These are phyloP conservation scores for Cyclopterus lumpus DNA, from an alignment of 2,797 vertebrate species.

Conservation along the genomic window DNA sequence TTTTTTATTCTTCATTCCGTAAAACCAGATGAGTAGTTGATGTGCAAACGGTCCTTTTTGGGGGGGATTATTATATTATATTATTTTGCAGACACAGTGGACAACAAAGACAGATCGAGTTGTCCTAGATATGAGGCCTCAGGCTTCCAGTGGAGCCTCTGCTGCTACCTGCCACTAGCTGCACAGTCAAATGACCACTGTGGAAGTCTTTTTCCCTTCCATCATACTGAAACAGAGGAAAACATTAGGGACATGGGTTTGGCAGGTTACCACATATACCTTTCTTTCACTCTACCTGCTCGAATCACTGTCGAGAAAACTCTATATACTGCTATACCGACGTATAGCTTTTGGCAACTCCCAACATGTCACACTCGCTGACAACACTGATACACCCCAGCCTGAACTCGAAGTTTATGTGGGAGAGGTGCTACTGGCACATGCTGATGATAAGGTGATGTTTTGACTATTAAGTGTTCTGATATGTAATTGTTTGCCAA, in stretches of 20 bases:
- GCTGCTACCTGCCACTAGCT: conserved; percentile 34
- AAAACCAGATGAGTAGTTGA: background rate
- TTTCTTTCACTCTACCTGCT: background rate
- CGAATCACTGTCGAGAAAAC: conserved; percentile 5
- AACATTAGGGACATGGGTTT: conserved; percentile 4
- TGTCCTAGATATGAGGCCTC: conserved; percentile 3
- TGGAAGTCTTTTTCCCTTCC: conserved; percentile 7
- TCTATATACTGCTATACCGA: background rate
- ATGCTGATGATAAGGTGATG: conserved; percentile 48
- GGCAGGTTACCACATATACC: conserved; percentile 8
- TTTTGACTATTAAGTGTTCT: conserved; percentile 55
- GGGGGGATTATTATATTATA: background rate
- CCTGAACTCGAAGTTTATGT: background rate
- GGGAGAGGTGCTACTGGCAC: background rate
- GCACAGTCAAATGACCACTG: conserved; percentile 19
- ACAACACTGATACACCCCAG: conserved; percentile 20
- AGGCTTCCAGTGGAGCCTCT: conserved; percentile 10
- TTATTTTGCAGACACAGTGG: conserved; percentile 25
- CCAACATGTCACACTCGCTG: conserved; percentile 13
- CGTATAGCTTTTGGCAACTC: conserved; percentile 20
- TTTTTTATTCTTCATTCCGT: background rate
- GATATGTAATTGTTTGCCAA: conserved; percentile 61
- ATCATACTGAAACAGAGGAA: conserved; percentile 15
- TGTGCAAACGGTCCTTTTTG: background rate
- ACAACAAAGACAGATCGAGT: conserved; percentile 27